A percentile compares a stretch with the other conserved stretches of the same genome.
Evolutionary conservation across 2,888 invertebrate species (phyloP).

Genomic region (Drosophila meridionalis): DNA sequence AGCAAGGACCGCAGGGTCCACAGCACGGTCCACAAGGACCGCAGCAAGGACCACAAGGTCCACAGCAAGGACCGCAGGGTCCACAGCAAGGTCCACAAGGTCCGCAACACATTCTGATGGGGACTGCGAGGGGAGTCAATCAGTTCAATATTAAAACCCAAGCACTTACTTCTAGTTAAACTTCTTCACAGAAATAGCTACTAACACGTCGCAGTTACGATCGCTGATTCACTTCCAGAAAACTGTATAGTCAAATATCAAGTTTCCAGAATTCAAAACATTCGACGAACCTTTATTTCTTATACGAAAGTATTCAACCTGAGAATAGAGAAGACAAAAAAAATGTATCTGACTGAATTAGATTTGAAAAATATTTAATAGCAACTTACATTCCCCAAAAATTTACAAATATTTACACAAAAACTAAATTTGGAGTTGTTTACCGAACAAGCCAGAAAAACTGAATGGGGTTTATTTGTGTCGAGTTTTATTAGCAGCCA

Average conservation of each 20-base stretch:
- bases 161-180: neutral
- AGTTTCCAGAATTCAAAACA: neutral
- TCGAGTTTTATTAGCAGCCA: neutral
- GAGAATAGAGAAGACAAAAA: neutral
- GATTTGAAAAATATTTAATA: neutral
- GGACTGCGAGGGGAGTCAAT: neutral
- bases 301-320: slow-evolving; percentile 3
- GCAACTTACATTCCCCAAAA: neutral
- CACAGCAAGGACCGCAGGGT: neutral
- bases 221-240: neutral
- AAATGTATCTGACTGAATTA: neutral
- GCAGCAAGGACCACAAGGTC: neutral
- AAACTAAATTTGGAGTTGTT: neutral
- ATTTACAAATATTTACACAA: slow-evolving; percentile 4
- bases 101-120: slow-evolving; percentile 10
- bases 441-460: neutral
- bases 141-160: neutral
- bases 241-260: neutral
- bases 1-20: neutral
- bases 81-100: slow-evolving; percentile 6
- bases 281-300: neutral
- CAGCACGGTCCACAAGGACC: slow-evolving; percentile 6
- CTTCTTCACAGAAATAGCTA: slow-evolving; percentile 4
- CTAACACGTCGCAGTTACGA: neutral
- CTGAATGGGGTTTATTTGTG: neutral